A percentile compares a stretch with the other conserved stretches of the same genome.
Evolutionary conservation across 2,113 vertebrate species (phyloP).

Genomic region (human): DNA sequence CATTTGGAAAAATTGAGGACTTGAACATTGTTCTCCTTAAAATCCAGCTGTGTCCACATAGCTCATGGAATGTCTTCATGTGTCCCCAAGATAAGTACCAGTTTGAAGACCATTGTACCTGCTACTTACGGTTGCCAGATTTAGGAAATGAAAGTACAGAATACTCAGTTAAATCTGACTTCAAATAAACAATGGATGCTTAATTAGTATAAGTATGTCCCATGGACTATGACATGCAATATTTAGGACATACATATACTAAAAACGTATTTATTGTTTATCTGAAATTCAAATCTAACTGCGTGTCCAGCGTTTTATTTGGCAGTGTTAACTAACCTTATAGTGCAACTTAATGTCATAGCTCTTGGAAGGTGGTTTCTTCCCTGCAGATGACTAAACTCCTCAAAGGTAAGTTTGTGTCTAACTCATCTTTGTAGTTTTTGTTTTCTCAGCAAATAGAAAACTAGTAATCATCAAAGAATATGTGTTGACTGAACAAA

Average conservation of each 20-base stretch:
- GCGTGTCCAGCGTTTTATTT: background rate
- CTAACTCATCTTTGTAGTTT: background rate
- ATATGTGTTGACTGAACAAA: background rate
- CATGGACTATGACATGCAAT: background rate
- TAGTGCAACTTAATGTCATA: background rate
- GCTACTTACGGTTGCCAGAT: background rate
- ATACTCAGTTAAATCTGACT: background rate
- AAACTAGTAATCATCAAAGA: background rate
- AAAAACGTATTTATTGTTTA: background rate
- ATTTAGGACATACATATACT: background rate
- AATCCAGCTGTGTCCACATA: background rate
- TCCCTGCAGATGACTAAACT: background rate
- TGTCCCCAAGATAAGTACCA: background rate
- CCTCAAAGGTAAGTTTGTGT: background rate
- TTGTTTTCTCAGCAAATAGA: background rate
- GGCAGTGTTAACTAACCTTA: background rate
- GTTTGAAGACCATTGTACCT: background rate
- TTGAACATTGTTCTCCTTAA: background rate
- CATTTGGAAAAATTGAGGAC: background rate
- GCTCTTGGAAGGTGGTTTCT: background rate
- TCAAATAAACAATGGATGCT: background rate
- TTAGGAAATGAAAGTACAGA: background rate
- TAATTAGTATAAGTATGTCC: background rate
- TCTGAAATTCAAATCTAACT: slow-evolving; percentile 19
- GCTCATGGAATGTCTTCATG: background rate